phyloP scores from a whole-genome alignment of 2,113 vertebrate genomes.

The Castor canadensis region DNA sequence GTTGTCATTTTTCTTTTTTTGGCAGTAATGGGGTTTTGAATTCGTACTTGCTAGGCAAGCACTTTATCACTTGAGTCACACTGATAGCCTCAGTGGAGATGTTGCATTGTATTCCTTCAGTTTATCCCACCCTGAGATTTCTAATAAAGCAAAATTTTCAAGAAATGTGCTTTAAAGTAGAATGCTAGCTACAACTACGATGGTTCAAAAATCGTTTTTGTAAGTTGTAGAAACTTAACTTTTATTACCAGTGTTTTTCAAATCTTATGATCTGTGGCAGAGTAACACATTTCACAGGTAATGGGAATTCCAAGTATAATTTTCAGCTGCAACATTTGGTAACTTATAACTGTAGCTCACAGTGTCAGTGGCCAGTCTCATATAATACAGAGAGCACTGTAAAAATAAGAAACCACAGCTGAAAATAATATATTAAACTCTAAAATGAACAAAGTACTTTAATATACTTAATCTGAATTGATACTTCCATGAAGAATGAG shows the following conservation, averaged over 20 bases:
- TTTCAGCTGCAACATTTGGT: not conserved
- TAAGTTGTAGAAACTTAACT: not conserved
- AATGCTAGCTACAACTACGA: not conserved
- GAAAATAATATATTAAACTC: not conserved
- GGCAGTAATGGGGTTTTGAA: too few relatives aligned
- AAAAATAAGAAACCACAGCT: not conserved
- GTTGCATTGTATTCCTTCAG: not conserved
- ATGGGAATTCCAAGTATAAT: not conserved
- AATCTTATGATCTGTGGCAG: not conserved
- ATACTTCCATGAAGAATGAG: not conserved
- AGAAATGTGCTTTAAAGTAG: conserved; percentile 21
- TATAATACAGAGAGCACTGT: not conserved
- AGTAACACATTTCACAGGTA: not conserved
- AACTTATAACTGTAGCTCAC: not conserved
- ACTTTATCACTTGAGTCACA: too few relatives aligned
- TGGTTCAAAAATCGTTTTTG: not conserved
- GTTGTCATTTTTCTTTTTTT: too few relatives aligned
- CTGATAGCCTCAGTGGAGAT: not conserved
- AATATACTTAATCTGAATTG: not conserved
- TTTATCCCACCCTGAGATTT: not conserved
- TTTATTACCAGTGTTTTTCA: not conserved
- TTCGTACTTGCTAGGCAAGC: too few relatives aligned
- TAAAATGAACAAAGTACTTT: not conserved
- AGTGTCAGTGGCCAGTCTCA: not conserved
- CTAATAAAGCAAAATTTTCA: not conserved